These are phyloP conservation scores for Tichodroma muraria DNA, from an alignment of 2,113 vertebrate species.

Conservation along the genomic window DNA sequence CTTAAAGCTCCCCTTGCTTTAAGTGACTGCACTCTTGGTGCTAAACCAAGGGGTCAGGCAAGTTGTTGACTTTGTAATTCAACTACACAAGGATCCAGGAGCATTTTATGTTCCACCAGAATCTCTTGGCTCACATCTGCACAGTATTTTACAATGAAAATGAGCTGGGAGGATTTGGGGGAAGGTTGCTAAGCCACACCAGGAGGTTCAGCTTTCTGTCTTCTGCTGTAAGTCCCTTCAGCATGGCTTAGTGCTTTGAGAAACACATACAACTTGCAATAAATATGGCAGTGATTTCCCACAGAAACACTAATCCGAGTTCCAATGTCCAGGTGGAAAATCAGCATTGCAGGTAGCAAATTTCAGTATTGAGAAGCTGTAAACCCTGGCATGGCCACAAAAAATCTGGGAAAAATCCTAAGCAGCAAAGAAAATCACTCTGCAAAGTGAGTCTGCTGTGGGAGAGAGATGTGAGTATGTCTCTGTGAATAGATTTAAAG, in stretches of 20 bases:
- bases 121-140: neutral
- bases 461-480: neutral
- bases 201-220: neutral
- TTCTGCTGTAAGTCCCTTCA: neutral
- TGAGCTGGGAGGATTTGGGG: neutral
- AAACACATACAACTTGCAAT: neutral
- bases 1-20: no score
- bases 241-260: neutral
- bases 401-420: neutral
- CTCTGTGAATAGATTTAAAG: fast-evolving
- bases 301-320: neutral
- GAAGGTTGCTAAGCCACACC: neutral
- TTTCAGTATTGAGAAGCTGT: neutral
- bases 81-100: neutral
- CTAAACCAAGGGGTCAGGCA: neutral
- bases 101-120: neutral
- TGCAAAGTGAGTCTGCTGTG: neutral
- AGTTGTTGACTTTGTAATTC: neutral
- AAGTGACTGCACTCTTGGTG: neutral
- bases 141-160: neutral
- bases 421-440: neutral
- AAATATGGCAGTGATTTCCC: neutral
- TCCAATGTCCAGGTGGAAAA: neutral
- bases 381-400: neutral
- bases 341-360: neutral